These are phyloP conservation scores for Danaus chrysippus DNA, from an alignment of 2,888 invertebrate species.

Conservation along the genomic window DNA sequence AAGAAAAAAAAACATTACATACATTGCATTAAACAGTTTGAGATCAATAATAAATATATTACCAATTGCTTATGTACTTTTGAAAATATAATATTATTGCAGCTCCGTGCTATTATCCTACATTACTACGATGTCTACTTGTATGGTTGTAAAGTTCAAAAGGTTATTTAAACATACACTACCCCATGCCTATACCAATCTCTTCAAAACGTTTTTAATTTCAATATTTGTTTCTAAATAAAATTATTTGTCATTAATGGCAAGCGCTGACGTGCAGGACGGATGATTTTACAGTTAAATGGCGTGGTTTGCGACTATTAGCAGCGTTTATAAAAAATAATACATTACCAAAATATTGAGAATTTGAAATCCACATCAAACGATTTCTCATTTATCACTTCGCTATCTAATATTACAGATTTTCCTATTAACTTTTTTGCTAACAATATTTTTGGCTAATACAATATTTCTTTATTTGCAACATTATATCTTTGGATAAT, in stretches of 20 bases:
- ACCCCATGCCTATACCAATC: constrained; percentile 13
- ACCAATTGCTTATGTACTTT: neutral
- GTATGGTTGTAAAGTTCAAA: neutral
- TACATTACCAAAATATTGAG: constrained; percentile 20
- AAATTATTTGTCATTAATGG: constrained; percentile 31
- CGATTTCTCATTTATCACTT: neutral
- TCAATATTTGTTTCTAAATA: constrained; percentile 22
- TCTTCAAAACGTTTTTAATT: constrained; percentile 9
- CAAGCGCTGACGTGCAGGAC: constrained; percentile 33
- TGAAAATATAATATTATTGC: neutral
- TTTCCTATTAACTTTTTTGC: neutral
- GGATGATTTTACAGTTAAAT: constrained; percentile 25
- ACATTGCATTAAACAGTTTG: neutral
- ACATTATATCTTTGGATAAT: neutral
- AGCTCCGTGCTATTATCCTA: neutral
- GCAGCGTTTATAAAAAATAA: constrained; percentile 5
- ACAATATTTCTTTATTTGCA: neutral
- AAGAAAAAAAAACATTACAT: neutral
- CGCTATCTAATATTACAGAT: neutral
- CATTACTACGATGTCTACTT: neutral
- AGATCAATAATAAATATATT: constrained; percentile 6
- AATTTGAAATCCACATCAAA: constrained; percentile 1
- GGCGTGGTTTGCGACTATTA: constrained; percentile 26
- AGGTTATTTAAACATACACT: neutral
- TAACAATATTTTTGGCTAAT: constrained; percentile 3